phyloP scores from a whole-genome alignment of 2,888 invertebrate genomes.

The Cynaeus angustus region DNA sequence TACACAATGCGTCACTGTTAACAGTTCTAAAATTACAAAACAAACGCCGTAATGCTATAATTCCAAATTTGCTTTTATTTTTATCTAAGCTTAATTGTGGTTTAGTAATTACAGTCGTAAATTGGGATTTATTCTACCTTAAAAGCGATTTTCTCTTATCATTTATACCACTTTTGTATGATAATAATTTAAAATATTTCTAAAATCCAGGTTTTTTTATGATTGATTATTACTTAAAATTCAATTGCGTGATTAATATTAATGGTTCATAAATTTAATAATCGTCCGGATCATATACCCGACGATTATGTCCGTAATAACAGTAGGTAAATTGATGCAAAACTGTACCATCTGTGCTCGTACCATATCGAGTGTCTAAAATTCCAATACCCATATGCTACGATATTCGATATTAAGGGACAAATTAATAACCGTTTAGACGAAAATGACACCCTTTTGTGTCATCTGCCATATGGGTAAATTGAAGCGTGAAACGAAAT shows the following conservation, averaged over 20 bases:
- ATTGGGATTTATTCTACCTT: too few species aligned
- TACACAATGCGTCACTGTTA: too few species aligned
- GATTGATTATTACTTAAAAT: too few species aligned
- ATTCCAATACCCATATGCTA: constrained; percentile 52
- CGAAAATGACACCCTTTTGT: constrained; percentile 60
- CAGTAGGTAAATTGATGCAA: constrained; percentile 2
- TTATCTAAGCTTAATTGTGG: too few species aligned
- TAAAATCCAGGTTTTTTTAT: too few species aligned
- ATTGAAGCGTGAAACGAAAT: constrained; percentile 39
- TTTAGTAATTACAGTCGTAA: too few species aligned
- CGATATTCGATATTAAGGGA: constrained; percentile 50
- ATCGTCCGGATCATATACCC: neutral
- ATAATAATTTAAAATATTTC: too few species aligned
- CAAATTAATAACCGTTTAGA: constrained; percentile 58
- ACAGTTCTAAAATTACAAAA: too few species aligned
- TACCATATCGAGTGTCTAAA: neutral
- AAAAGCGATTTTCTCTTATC: too few species aligned
- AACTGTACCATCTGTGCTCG: neutral
- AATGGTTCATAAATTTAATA: constrained; percentile 5
- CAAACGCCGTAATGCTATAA: too few species aligned
- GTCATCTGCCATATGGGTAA: constrained; percentile 57
- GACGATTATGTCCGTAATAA: neutral
- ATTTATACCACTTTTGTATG: too few species aligned
- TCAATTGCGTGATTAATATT: neutral
- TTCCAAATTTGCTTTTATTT: too few species aligned